Evolutionary conservation across 2,113 vertebrate species (phyloP), one percentile per base, ranked within the genome.

Genomic region (Rhea americana): DNA sequence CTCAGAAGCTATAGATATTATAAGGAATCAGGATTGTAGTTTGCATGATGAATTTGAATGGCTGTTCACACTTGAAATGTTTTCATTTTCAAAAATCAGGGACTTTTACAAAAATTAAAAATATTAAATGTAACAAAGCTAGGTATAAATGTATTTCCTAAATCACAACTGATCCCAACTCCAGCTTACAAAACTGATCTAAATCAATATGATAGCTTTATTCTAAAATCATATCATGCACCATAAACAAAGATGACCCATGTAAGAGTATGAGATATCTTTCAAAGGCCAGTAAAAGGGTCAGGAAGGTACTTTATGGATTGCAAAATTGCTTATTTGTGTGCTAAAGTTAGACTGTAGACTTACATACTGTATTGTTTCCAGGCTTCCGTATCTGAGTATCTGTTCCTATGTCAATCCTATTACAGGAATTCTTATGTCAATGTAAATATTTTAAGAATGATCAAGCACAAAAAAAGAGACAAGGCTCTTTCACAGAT

Each of bases 391-490:
- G 55, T 87, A 43, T 50, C 50, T 51, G 22, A 92, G 85, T 7
- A 89, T 41, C 30, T n/a, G 63, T 62, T 59, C 45, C 75, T 37
- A 62, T 20, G 16, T 62, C 58, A 68, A 4, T 45, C 41, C 21
- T 1, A 0, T 82, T 70, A 80, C 1, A 1, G 35, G 26, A 87
- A 85, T 79, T 16, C n/a, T 48, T 76, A 21, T 65, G 53, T 19
- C 68, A 70, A 16, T 22, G 41, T 11, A 70, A 87, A 87, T 0
- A 0, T 53, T 87, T 87, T 82, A 79, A 65, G 66, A 45, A 87
- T 0, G 0, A 87, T 37, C 9, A 77, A 75, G 55, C 0, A 0
- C 15, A 30, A 85, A 79, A 21, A 85, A 30, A 0, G 2, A 93
- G 30, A n/a, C 71, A 87, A 76, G 59, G 63, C 22, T 81, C 35